Base-by-base conservation (phyloP, 1,140 invertebrate genomes). In the Lysiphlebus fabarum region DNA sequence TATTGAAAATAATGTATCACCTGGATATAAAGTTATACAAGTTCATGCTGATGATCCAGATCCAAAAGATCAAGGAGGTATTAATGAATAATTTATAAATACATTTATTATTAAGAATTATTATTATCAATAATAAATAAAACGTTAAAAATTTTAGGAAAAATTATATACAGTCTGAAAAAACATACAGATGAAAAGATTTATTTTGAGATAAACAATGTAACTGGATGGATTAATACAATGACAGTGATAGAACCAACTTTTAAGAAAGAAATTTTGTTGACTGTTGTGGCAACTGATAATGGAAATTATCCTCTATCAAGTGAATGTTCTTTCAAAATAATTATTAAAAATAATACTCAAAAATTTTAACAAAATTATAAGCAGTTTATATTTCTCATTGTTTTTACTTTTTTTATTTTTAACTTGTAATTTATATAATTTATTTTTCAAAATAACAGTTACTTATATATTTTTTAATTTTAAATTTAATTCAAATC, bases 251-350 rank as follows among this genome's bases (percentile, higher is more conserved):
- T 83, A 72, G 91, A 93, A 67, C 92, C 92, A 8, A 83, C 85
- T 10, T 83, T 90, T 64, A 90, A 93, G 70, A 94, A 93, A 70
- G 89, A 91, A 76, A 82, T 86, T 5, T 91, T 90, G 67, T 82
- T 90, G 41, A 90, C 87, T 2, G 87, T 92, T 4, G 84, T 90
- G 68, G 92, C 91, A 0, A 90, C 87, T 56, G 92, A 95, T 75
- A 91, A 93, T 79, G 92, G 93, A 6, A 82, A 84, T 64, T 91
- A 91, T 0, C 84, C 87, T 36, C 77, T 95, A 37, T 91, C 92
- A 65, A 91, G 92, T 67, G 87, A 92, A 36, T 95, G 93, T 73
- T 92, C 90, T 5, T 89, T 95, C 67, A 92, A 90, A 82, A 87
- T 95, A 34, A 87, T 86, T 50, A 90, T 94, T 62, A 84, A 85